These are phyloP conservation scores for Phymatocera aterrima DNA, from an alignment of 2,888 invertebrate species.

Conservation along the genomic window DNA sequence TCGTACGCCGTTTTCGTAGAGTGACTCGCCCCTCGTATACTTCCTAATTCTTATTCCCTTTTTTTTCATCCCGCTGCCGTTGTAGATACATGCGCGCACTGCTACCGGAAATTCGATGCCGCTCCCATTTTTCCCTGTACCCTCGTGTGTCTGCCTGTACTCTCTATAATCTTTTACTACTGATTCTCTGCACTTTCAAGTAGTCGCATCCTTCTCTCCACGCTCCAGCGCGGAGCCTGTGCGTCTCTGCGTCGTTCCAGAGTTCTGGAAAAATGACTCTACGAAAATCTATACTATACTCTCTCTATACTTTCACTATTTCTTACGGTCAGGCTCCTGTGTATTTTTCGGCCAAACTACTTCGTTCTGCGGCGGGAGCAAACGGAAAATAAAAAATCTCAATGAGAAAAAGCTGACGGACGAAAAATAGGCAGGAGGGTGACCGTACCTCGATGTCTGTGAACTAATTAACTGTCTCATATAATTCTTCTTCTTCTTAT, in stretches of 20 bases:
- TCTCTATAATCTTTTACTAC: conserved; percentile 48
- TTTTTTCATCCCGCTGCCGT: conserved; percentile 42
- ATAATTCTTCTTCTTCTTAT: conserved; percentile 10
- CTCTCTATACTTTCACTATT: neutral
- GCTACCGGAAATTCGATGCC: neutral
- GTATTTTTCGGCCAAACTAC: neutral
- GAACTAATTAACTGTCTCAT: neutral
- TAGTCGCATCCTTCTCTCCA: conserved; percentile 53
- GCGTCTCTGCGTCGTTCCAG: neutral
- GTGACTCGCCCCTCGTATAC: too few relatives aligned
- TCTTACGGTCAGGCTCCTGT: neutral
- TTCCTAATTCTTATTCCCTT: too few relatives aligned
- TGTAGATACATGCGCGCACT: conserved; percentile 33
- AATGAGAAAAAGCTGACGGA: neutral
- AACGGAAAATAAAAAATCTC: too few relatives aligned
- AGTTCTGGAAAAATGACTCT: neutral
- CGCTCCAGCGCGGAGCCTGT: too few relatives aligned
- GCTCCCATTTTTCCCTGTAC: conserved; percentile 51
- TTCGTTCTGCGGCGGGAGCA: too few relatives aligned
- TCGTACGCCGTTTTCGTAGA: too few relatives aligned
- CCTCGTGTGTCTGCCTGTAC: conserved; percentile 27
- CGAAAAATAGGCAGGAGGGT: conserved; percentile 8
- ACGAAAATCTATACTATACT: neutral
- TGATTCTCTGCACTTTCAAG: conserved; percentile 52
- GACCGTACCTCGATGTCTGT: neutral